Evolutionary conservation across 2,113 vertebrate species (phyloP).

Genomic region (Notarius quadriscutis): DNA sequence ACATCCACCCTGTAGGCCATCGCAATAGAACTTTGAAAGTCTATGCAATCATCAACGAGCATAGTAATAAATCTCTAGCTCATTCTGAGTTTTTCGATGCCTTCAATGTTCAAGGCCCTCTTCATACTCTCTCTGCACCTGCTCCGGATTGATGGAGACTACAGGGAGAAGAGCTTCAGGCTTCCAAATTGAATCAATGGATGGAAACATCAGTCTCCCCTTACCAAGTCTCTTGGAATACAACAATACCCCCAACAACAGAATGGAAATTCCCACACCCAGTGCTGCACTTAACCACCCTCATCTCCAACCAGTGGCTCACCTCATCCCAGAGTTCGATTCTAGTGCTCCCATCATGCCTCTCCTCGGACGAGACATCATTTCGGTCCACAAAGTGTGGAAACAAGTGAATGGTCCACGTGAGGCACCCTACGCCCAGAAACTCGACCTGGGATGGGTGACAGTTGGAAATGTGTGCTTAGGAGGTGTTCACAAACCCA

Average conservation of each 20-base stretch:
- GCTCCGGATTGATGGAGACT: slow-evolving; percentile 17
- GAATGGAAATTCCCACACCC: slow-evolving; percentile 40
- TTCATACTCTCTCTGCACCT: slow-evolving; percentile 23
- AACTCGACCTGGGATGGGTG: slow-evolving; percentile 50
- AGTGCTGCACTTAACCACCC: neutral
- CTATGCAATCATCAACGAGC: too few species aligned
- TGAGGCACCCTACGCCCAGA: slow-evolving; percentile 39
- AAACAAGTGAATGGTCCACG: slow-evolving; percentile 40
- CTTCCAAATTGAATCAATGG: slow-evolving; percentile 17
- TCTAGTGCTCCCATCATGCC: slow-evolving; percentile 26
- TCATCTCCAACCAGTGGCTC: slow-evolving; percentile 8
- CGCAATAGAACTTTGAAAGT: neutral
- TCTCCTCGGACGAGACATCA: slow-evolving; percentile 35
- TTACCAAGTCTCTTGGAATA: slow-evolving; percentile 35
- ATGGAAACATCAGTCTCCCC: neutral
- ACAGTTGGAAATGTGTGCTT: slow-evolving; percentile 42
- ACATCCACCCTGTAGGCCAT: slow-evolving; percentile 9
- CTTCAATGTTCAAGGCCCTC: neutral
- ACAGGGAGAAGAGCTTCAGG: slow-evolving; percentile 13
- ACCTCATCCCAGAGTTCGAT: slow-evolving; percentile 35
- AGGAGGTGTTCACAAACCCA: slow-evolving; percentile 30
- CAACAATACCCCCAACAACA: slow-evolving; percentile 40
- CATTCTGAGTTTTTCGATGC: slow-evolving; percentile 31
- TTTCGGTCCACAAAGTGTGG: slow-evolving; percentile 35
- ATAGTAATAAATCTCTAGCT: neutral